Base-by-base conservation (phyloP, 2,797 vertebrate species). In the Serranus cabrilla region DNA sequence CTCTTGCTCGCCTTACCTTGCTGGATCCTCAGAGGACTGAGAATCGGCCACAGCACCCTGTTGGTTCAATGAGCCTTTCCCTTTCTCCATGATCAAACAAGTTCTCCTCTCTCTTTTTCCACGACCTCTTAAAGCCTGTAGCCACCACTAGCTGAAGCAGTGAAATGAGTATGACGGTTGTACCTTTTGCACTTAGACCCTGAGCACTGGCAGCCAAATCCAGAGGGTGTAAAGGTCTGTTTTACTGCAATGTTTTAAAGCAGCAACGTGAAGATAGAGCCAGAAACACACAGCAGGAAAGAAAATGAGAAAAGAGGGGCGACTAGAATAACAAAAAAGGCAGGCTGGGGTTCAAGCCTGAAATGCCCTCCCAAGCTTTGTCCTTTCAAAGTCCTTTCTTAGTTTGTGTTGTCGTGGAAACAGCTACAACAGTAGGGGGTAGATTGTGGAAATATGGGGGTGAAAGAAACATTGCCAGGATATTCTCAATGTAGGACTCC, bases 191-290 rank as follows among this genome's bases (percentile, higher is more conserved):
- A 72, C 80, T 89, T 83, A 37, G 63, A 75, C 61, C 81, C 59
- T 0, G 34, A 54, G 31, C 45, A 14, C 0, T 31, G 40, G 34
- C 21, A 49, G 50, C 34, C 39, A 66, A 69, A 71, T 56, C 27
- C 4, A 37, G 57, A 20, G 47, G 76, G 91, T 83, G 74, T 86
- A 94, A 95, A 95, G 95, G 93, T 95, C 89, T 66, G 74, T 69
- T 90, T 90, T 83, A 87, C 71, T 25, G 71, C 82, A 42, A 31
- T 9, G 6, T 7, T 56, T 57, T 21, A 57, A 74, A 60, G 34
- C 13, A 23, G 14, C 27, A 69, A 39, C 23, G 18, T 50, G 13
- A 52, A 71, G 61, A 56, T n/a, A 56, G 59, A n/a, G 13, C 21
- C 42, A 34, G 23, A 75, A 20, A 66, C 16, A 57, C 1, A 57